Conservation (phyloP, 2,888 invertebrate species). For the Ophion ellenae region DNA sequence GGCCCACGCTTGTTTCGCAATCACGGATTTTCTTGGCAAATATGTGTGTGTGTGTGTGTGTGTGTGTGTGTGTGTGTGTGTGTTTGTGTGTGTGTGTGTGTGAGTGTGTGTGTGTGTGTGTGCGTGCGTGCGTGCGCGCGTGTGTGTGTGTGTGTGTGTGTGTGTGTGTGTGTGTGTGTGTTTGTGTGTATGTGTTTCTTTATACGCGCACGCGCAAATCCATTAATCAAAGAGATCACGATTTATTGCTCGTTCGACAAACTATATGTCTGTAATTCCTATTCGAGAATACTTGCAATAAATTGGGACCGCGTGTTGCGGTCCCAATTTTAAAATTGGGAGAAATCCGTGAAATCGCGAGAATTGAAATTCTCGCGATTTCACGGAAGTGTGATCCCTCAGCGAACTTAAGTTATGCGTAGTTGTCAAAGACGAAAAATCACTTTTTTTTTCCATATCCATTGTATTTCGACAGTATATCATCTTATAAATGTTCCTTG, state of each 20-base stretch:
- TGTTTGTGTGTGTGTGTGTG: not conserved
- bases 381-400: not conserved
- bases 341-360: constrained; percentile 2
- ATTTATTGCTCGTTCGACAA: constrained; percentile 61
- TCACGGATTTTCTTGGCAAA: constrained; percentile 36
- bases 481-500: too few relatives aligned
- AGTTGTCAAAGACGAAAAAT: too few relatives aligned
- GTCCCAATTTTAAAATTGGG: constrained; percentile 23
- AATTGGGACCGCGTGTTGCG: constrained; percentile 32
- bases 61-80: too few relatives aligned
- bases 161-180: too few relatives aligned
- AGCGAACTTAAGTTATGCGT: too few relatives aligned
- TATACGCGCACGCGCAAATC: constrained; percentile 7
- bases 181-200: too few relatives aligned
- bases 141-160: too few relatives aligned
- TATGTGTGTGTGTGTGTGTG: too few relatives aligned
- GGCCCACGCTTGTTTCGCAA: constrained; percentile 40
- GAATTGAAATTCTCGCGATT: constrained; percentile 45
- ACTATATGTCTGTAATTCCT: constrained; percentile 48
- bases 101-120: not conserved
- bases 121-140: too few relatives aligned
- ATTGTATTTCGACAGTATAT: too few relatives aligned
- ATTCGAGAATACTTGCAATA: constrained; percentile 49
- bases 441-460: too few relatives aligned
- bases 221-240: constrained; percentile 55